Conservation (phyloP, 35 echinoderm and acorn worm species). For the Ophioderma brevispina region DNA sequence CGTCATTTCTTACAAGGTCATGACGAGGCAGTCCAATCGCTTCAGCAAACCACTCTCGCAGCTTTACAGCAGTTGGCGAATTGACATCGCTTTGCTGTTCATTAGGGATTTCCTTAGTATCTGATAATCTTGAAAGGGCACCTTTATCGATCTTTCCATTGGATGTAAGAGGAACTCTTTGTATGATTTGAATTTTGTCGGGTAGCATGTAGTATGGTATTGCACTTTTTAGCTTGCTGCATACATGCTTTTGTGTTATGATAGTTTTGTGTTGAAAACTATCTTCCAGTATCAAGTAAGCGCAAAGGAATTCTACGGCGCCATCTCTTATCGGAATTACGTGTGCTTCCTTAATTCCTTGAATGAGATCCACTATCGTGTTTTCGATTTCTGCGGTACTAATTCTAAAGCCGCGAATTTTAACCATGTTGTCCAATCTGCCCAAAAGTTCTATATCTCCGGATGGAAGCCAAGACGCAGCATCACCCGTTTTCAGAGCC, state of each 20-base stretch:
- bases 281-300: not conserved
- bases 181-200: constrained; percentile 17
- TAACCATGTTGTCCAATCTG: constrained; percentile 28
- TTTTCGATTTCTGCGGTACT: constrained; percentile 3
- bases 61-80: not conserved
- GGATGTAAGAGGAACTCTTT: not conserved
- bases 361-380: not conserved
- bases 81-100: not conserved
- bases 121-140: not conserved
- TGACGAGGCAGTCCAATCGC: not conserved
- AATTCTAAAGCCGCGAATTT: not conserved
- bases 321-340: not conserved
- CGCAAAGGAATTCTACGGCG: not conserved
- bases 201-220: constrained; percentile 17
- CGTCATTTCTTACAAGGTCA: not conserved
- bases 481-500: not conserved
- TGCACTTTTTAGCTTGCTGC: not conserved
- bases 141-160: not conserved
- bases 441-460: not conserved
- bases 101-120: not conserved
- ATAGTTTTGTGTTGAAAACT: not conserved
- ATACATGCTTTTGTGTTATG: not conserved
- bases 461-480: not conserved
- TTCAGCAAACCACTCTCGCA: not conserved
- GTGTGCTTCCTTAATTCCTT: not conserved